Evolutionary conservation across 1,140 invertebrate species (phyloP), one percentile per base, ranked within the genome.

Genomic region (Lepidurus packardi): DNA sequence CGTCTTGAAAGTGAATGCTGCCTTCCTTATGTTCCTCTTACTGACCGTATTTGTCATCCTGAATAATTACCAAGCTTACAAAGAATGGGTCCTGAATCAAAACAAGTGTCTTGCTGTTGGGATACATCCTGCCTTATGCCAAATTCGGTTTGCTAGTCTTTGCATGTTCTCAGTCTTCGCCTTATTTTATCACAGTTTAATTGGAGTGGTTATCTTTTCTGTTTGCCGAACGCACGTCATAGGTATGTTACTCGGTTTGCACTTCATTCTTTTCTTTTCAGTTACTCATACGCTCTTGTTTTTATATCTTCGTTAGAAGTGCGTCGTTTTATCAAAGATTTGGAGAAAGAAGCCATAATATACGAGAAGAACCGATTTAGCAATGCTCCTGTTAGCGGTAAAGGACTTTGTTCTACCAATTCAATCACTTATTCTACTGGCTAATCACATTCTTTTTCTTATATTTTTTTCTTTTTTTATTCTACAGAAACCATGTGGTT

Each of bases 121-220:
- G 16, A 47, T 73, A 16, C 16, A 73, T 43, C 73, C 73, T 24
- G 10, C 53, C 21, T 44, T 78, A n/a, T 78, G 78, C 78, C 73
- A 74, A 16, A 53, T 78, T 75, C 78, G 78, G 43, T 78, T 78
- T 47, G 47, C 75, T 42, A 45, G 73, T 44, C 43, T 74, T 24
- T 78, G 78, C 78, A 45, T 78, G 43, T 78, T 78, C 78, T 78
- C 78, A 5, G 42, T 75, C 44, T 78, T 78, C 25, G 73, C 78
- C 16, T 47, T 78, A 47, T 47, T 78, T 21, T 78, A 74, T 73
- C 74, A 78, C 47, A 75, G 73, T n/a, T 74, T 78, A 21, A 74
- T 78, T 47, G 78, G 78, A 47, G 75, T 47, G 73, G 78, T 78
- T 47, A 73, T 78, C 43, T 45, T 78, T 25, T 78, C 78, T 21